Percentiles rank a stretch among this genome's conserved stretches.
Conservation (phyloP, 2,113 vertebrate species). For the Ammodytes dubius region DNA sequence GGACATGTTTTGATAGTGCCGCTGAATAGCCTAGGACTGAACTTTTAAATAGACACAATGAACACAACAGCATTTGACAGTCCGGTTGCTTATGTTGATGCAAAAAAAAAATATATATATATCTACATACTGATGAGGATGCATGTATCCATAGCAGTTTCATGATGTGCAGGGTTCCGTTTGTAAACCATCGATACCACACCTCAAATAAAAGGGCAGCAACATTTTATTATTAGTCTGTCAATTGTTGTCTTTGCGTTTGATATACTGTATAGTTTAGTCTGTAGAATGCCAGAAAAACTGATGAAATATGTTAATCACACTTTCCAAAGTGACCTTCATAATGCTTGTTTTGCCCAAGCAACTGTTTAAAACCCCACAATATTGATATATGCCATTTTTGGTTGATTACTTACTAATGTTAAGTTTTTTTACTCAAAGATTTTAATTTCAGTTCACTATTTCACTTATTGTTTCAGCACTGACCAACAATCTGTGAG, state of each 20-base stretch:
- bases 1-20: slow-evolving; percentile 48
- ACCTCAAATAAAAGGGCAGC: background rate
- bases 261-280: background rate
- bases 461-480: background rate
- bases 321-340: background rate
- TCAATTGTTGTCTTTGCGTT: too few species aligned
- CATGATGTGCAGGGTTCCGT: slow-evolving; percentile 1
- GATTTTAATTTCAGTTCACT: background rate
- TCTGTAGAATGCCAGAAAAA: background rate
- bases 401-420: background rate
- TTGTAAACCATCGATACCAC: background rate
- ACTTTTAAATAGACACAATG: slow-evolving; percentile 49
- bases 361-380: background rate
- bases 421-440: background rate
- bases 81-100: slow-evolving; percentile 39
- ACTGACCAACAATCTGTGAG: slow-evolving; percentile 3
- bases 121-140: slow-evolving; percentile 37
- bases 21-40: slow-evolving; percentile 15
- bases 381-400: background rate
- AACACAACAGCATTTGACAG: slow-evolving; percentile 54
- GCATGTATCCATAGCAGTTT: background rate
- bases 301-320: background rate
- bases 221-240: background rate
- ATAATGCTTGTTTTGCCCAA: slow-evolving; percentile 9
- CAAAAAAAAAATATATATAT: background rate